Evolutionary conservation across 2,888 invertebrate genomes (phyloP).

Genomic region (Metallyticus violacea): DNA sequence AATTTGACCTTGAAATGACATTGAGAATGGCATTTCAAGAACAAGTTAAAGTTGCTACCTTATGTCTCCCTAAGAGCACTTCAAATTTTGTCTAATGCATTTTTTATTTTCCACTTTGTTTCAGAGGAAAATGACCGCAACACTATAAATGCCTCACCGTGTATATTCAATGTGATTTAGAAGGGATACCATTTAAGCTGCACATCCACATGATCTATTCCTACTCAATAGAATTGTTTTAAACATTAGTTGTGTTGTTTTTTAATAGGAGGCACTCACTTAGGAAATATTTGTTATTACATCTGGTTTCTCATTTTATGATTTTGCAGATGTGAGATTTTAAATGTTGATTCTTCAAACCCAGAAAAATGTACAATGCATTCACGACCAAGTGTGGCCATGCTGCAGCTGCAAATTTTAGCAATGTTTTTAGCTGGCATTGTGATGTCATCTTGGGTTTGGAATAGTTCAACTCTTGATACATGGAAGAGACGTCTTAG

Average conservation of each 20-base stretch:
- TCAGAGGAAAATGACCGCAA: too few relatives aligned
- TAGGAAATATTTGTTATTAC: neutral
- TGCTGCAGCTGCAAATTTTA: constrained; percentile 77
- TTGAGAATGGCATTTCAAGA: too few relatives aligned
- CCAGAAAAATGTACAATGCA: constrained; percentile 59
- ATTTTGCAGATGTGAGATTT: constrained; percentile 45
- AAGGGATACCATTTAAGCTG: neutral
- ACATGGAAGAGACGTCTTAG: constrained; percentile 83
- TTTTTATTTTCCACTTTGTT: too few relatives aligned
- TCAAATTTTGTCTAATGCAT: too few relatives aligned
- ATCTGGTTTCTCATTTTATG: neutral
- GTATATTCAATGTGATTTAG: too few relatives aligned
- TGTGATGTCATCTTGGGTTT: constrained; percentile 91
- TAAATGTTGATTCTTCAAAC: constrained; percentile 41
- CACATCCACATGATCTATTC: neutral
- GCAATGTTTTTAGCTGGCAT: constrained; percentile 82
- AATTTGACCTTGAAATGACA: too few relatives aligned
- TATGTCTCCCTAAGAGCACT: too few relatives aligned
- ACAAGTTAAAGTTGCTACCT: too few relatives aligned
- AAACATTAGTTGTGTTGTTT: neutral
- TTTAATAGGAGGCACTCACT: neutral
- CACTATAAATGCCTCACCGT: too few relatives aligned
- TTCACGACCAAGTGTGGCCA: constrained; percentile 74
- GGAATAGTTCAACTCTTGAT: constrained; percentile 80
- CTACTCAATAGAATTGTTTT: neutral